Percentiles rank a stretch among this genome's conserved stretches.
These are phyloP conservation scores for Capitella teleta DNA, from an alignment of 1,140 invertebrate genomes.

Conservation along the genomic window DNA sequence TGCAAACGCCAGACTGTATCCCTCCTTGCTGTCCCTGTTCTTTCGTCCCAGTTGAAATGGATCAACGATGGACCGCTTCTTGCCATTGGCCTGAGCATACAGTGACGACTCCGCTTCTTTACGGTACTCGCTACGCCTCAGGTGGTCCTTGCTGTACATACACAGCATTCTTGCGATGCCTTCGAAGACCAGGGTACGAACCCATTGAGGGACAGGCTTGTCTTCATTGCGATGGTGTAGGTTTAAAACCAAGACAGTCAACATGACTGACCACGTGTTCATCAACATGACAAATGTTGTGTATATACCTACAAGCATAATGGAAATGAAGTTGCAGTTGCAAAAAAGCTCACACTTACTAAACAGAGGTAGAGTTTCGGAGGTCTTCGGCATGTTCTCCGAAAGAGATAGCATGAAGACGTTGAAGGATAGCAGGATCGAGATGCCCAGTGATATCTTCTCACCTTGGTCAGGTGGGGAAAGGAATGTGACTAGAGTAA, in stretches of 20 bases:
- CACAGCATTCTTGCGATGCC: not conserved
- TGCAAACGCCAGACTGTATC: not conserved
- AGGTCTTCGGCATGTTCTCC: not conserved
- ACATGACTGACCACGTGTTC: constrained; percentile 97
- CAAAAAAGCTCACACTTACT: not conserved
- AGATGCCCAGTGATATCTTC: not conserved
- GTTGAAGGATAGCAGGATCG: not conserved
- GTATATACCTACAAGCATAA: constrained; percentile 77
- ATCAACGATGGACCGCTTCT: too few species aligned
- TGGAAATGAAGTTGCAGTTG: not conserved
- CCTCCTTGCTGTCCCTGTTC: too few species aligned
- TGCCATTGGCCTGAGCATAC: too few species aligned
- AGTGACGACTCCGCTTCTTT: too few species aligned
- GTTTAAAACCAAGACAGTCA: constrained; percentile 96
- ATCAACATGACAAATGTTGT: constrained; percentile 99
- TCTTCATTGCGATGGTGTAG: constrained; percentile 70
- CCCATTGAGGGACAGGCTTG: not conserved
- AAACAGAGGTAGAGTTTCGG: not conserved
- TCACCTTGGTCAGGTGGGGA: not conserved
- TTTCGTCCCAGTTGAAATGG: too few species aligned
- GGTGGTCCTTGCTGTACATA: constrained; percentile 6
- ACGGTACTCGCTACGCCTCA: too few species aligned
- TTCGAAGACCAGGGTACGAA: not conserved
- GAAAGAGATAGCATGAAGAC: not conserved
- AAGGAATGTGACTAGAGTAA: constrained; percentile 2